Percentiles rank a stretch among this genome's conserved stretches.
Conservation (phyloP, 2,797 vertebrate genomes). For the Malacoraja senta region DNA sequence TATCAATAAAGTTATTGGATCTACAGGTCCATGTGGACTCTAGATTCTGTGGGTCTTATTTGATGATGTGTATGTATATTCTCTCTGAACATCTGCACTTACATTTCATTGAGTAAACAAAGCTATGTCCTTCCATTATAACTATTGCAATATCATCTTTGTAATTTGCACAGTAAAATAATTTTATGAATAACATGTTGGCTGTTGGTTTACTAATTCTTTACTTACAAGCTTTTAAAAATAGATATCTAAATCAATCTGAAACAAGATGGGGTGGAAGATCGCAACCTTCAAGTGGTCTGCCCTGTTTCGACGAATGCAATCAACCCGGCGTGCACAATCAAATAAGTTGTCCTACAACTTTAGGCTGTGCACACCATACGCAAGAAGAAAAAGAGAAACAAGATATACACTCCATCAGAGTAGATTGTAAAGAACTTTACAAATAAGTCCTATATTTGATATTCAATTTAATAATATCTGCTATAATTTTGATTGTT, state of each 20-base stretch:
- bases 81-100: neutral
- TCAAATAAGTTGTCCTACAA: too few species aligned
- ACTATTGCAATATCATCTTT: neutral
- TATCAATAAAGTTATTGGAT: neutral
- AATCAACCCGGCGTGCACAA: too few species aligned
- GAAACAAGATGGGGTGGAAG: neutral
- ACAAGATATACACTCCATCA: neutral
- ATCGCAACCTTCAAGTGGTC: too few species aligned
- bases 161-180: neutral
- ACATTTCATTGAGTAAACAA: neutral
- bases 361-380: too few species aligned
- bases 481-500: neutral
- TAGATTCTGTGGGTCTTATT: neutral
- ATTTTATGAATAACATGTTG: neutral
- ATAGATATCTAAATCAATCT: neutral
- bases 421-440: neutral
- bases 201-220: neutral
- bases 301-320: too few species aligned
- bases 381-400: neutral
- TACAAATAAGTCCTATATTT: neutral
- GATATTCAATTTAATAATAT: neutral
- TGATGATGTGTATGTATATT: neutral
- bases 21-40: too few species aligned
- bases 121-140: neutral
- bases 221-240: neutral